Evolutionary conservation across 2,113 vertebrate species (phyloP).

Genomic region (Nannobrachium achirus): DNA sequence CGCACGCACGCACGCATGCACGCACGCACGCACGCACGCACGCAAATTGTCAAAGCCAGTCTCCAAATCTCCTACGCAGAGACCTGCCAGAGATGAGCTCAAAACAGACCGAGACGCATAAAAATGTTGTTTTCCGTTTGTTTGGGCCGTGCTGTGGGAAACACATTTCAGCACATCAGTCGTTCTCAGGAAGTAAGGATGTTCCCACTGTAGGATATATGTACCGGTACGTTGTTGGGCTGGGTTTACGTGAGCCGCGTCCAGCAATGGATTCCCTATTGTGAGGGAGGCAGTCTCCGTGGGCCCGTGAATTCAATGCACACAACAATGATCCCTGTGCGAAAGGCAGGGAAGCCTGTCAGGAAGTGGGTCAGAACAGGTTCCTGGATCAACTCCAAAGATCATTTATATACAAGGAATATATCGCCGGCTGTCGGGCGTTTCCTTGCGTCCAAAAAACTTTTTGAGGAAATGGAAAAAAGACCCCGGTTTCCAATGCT

Average conservation of each 20-base stretch:
- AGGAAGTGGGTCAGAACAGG: conserved; percentile 66
- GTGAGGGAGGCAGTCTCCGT: conserved; percentile 21
- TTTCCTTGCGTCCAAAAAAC: no score
- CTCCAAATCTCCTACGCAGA: conserved; percentile 43
- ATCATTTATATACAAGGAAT: conserved; percentile 42
- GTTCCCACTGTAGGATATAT: neutral
- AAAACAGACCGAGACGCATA: conserved; percentile 51
- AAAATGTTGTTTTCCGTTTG: conserved; percentile 47
- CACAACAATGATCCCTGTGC: conserved; percentile 42
- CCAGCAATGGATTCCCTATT: conserved; percentile 25
- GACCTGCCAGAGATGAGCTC: conserved; percentile 64
- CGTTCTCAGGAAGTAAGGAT: conserved; percentile 10
- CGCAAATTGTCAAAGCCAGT: conserved; percentile 36
- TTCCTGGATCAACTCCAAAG: conserved; percentile 61
- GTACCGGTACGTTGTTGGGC: no score
- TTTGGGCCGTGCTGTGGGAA: conserved; percentile 52
- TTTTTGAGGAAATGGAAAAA: no score
- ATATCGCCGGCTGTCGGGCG: no score
- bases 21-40: conserved; percentile 30
- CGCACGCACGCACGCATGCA: conserved; percentile 20
- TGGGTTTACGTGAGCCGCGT: neutral
- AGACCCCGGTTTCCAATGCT: no score
- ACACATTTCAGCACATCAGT: neutral
- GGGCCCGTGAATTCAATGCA: conserved; percentile 26
- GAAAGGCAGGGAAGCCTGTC: conserved; percentile 44